phyloP scores from a whole-genome alignment of 2,113 vertebrate genomes.

The Shinisaurus crocodilurus region DNA sequence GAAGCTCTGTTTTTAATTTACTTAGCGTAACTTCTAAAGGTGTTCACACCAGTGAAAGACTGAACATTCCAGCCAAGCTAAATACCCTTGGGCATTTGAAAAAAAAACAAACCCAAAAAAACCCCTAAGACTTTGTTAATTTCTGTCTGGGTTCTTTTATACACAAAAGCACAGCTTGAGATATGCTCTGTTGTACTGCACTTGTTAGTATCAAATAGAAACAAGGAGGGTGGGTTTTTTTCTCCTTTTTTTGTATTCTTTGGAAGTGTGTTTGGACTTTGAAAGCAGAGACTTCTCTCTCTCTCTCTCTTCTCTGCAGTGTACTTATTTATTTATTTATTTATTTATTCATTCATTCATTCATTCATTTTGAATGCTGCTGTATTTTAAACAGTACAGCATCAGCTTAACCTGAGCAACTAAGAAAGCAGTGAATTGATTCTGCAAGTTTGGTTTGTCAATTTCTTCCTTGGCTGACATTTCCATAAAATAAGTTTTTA shows the following conservation, averaged over 20 bases:
- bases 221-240: not conserved
- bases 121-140: constrained; percentile 44
- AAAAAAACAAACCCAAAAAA: not conserved
- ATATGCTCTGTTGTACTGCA: constrained; percentile 8
- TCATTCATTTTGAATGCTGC: not conserved
- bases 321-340: not conserved
- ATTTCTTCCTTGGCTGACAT: not conserved
- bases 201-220: constrained; percentile 48
- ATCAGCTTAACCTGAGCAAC: not conserved
- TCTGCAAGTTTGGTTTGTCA: not conserved
- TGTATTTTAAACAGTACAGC: not conserved
- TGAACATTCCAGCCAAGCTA: constrained; percentile 11
- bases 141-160: constrained; percentile 39
- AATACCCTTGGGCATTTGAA: constrained; percentile 23
- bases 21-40: constrained; percentile 44
- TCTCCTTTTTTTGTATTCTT: not conserved
- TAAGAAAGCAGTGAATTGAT: not conserved
- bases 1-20: constrained; percentile 50
- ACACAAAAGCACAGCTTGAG: constrained; percentile 39
- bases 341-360: not conserved
- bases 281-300: constrained; percentile 38
- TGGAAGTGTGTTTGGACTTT: constrained; percentile 42
- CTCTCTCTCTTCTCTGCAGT: not conserved
- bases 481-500: not conserved
- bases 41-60: constrained; percentile 39